phyloP scores from a whole-genome alignment of 2,888 invertebrate genomes.

The Pammene fasciana region DNA sequence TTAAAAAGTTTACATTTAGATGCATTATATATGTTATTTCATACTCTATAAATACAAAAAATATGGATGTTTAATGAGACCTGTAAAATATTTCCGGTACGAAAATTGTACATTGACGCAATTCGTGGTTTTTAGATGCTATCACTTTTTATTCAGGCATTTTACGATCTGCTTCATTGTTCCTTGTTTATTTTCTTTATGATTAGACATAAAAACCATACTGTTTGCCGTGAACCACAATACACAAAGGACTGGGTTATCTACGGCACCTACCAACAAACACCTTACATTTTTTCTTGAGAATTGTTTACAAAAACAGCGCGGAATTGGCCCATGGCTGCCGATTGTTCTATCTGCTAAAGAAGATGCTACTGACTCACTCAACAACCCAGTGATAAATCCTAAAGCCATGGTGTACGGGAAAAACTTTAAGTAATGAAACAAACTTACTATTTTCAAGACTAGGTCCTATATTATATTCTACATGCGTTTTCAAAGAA shows the following conservation, averaged over 20 bases:
- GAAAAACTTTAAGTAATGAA: slow-evolving; percentile 22
- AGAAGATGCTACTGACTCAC: slow-evolving; percentile 72
- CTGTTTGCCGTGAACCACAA: neutral
- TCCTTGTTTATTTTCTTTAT: slow-evolving; percentile 24
- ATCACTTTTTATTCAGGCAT: slow-evolving; percentile 10
- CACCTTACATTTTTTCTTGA: slow-evolving; percentile 19
- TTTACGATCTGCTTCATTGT: slow-evolving; percentile 4
- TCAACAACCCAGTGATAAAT: slow-evolving; percentile 69
- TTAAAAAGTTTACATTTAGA: slow-evolving; percentile 26
- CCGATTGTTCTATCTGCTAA: slow-evolving; percentile 65
- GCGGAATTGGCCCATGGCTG: slow-evolving; percentile 59
- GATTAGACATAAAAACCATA: slow-evolving; percentile 10
- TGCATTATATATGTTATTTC: slow-evolving; percentile 2
- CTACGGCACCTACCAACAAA: neutral
- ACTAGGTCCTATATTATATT: neutral
- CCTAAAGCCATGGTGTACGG: slow-evolving; percentile 52
- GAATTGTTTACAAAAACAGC: slow-evolving; percentile 21
- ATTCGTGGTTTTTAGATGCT: slow-evolving; percentile 17
- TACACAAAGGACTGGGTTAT: slow-evolving; percentile 22
- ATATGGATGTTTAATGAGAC: slow-evolving; percentile 3
- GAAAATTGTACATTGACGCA: slow-evolving; percentile 4
- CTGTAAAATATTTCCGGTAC: slow-evolving; percentile 7
- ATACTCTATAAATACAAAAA: neutral
- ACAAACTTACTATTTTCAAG: slow-evolving; percentile 2
- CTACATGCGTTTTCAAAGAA: no score